Evolutionary conservation across 2,797 vertebrate genomes (phyloP).

Genomic region (Heliangelus exortis): DNA sequence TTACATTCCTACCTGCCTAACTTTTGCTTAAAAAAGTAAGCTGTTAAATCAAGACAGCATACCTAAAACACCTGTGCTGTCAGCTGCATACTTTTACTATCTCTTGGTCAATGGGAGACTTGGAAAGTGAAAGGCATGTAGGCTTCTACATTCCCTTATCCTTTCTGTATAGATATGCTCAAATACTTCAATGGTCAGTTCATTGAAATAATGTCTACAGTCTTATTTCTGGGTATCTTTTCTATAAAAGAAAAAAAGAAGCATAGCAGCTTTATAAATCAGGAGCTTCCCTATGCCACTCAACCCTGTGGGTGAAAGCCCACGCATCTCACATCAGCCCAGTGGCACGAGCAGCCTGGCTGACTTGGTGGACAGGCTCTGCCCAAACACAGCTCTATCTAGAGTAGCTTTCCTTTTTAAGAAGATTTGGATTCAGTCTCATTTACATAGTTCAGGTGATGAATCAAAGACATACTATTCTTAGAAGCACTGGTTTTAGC

Average conservation of each 20-base stretch:
- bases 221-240: not conserved
- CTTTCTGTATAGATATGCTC: not conserved
- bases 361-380: not conserved
- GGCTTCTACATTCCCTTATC: not conserved
- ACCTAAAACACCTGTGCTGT: not conserved
- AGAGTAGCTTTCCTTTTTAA: slow-evolving; percentile 17
- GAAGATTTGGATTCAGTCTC: slow-evolving; percentile 34
- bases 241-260: not conserved
- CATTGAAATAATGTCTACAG: not conserved
- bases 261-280: not conserved
- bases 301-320: not conserved
- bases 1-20: not conserved
- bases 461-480: not conserved
- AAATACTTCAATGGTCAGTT: not conserved
- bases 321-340: fast-evolving
- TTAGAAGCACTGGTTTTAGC: slow-evolving; percentile 14
- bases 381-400: not conserved
- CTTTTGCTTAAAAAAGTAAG: not conserved
- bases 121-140: not conserved
- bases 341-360: not conserved
- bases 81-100: not conserved
- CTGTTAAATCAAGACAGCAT: not conserved
- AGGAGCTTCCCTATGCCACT: not conserved
- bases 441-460: slow-evolving; percentile 58
- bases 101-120: not conserved